These are phyloP conservation scores for Catonia carolina DNA, from an alignment of 2,888 invertebrate genomes.

Conservation along the genomic window DNA sequence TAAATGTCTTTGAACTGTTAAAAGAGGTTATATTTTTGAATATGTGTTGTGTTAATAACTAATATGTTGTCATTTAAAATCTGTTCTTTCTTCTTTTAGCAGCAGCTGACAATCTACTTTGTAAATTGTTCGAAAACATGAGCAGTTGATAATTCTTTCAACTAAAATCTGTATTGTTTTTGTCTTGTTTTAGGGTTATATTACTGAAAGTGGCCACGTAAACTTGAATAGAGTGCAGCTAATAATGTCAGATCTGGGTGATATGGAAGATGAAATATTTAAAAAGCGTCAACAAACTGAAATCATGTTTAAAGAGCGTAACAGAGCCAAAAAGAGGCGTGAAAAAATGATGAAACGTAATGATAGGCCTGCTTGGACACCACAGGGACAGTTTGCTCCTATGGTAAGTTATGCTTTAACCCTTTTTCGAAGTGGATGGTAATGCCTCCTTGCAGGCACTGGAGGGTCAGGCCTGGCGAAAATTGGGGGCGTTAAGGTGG, in stretches of 20 bases:
- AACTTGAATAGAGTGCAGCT: conserved; percentile 89
- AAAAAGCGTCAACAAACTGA: conserved; percentile 84
- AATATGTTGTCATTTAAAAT: no score
- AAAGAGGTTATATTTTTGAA: no score
- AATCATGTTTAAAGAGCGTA: conserved; percentile 67
- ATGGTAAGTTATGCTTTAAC: conserved; percentile 47
- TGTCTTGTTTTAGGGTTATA: conserved; percentile 72
- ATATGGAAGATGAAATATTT: conserved; percentile 95
- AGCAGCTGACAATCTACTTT: no score
- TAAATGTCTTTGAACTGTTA: no score
- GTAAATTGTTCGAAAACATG: no score
- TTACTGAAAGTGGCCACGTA: conserved; percentile 92
- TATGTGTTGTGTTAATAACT: no score
- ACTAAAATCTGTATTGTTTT: no score
- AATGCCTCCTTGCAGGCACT: no score
- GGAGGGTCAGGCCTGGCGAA: no score
- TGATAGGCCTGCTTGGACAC: conserved; percentile 59
- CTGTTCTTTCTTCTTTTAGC: no score
- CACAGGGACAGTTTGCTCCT: conserved; percentile 75
- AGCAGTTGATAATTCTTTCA: no score
- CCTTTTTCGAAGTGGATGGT: conserved; percentile 60
- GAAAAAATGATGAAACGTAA: conserved; percentile 45
- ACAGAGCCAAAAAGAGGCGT: conserved; percentile 60
- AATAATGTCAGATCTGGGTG: conserved; percentile 89
- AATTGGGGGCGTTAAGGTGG: no score